Percentiles rank a stretch among this genome's conserved stretches.
Conservation (phyloP, 1,140 invertebrate species). For the Bathynomus jamesi region DNA sequence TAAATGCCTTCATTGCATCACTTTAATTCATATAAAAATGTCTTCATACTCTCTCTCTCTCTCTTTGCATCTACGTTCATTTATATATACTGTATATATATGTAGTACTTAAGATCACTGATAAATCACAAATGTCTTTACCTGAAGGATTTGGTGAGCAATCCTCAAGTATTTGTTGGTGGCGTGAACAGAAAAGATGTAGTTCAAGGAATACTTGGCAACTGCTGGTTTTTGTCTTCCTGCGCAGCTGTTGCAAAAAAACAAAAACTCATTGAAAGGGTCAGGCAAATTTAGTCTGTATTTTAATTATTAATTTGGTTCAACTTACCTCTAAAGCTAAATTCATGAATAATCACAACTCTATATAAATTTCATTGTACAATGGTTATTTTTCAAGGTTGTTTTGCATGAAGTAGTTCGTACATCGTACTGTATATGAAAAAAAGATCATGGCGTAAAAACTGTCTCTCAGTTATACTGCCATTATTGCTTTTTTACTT, state of each 20-base stretch:
- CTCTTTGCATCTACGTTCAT: too few species aligned
- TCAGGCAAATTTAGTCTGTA: too few species aligned
- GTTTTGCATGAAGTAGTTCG: too few species aligned
- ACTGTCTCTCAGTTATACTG: not conserved
- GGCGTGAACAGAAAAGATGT: slow-evolving; percentile 54
- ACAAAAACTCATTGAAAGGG: slow-evolving; percentile 45
- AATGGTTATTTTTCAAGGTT: too few species aligned
- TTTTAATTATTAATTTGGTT: too few species aligned
- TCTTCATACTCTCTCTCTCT: too few species aligned
- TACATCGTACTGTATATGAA: too few species aligned
- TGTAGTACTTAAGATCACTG: not conserved
- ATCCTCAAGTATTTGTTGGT: slow-evolving; percentile 50
- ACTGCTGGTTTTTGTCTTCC: slow-evolving; percentile 49
- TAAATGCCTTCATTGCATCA: not conserved
- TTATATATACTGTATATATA: not conserved
- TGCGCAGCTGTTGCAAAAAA: slow-evolving; percentile 48
- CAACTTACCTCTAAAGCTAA: too few species aligned
- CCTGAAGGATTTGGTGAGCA: slow-evolving; percentile 47
- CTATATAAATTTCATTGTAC: too few species aligned
- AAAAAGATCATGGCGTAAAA: too few species aligned
- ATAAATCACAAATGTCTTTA: not conserved
- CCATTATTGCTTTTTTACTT: too few species aligned
- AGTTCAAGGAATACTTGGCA: slow-evolving; percentile 51
- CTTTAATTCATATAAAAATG: not conserved
- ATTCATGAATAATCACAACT: too few species aligned